Evolutionary conservation across 1,140 invertebrate species (phyloP).

Genomic region (Pachypeltis micranthus): DNA sequence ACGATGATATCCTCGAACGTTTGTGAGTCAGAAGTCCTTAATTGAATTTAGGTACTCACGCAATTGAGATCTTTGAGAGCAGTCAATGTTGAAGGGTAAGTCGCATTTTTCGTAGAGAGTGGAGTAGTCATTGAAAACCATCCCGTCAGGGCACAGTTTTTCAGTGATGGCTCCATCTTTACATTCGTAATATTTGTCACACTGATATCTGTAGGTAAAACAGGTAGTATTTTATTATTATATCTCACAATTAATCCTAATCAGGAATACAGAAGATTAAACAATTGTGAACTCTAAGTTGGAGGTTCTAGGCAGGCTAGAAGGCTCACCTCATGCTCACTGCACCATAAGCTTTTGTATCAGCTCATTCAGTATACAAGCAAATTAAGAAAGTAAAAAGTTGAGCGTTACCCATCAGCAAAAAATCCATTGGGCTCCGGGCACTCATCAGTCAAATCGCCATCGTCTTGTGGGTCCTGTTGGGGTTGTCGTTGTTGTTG

Average conservation of each 20-base stretch:
- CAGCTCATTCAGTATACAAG: too few relatives aligned
- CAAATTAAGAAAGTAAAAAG: too few relatives aligned
- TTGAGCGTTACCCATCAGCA: constrained; percentile 47
- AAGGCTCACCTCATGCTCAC: too few relatives aligned
- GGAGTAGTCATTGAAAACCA: constrained; percentile 80
- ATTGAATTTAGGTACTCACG: constrained; percentile 46
- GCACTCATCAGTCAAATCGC: constrained; percentile 47
- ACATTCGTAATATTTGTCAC: constrained; percentile 84
- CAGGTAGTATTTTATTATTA: too few relatives aligned
- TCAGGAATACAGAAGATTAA: too few relatives aligned
- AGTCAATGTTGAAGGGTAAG: constrained; percentile 74
- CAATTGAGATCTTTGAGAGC: constrained; percentile 55
- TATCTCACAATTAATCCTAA: too few relatives aligned
- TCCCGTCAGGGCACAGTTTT: constrained; percentile 76
- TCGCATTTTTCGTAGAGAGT: constrained; percentile 75
- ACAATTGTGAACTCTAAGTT: too few relatives aligned
- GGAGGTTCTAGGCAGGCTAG: too few relatives aligned
- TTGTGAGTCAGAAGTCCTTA: neutral
- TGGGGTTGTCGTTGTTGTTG: neutral
- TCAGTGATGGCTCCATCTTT: constrained; percentile 51
- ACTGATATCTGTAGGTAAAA: constrained; percentile 51
- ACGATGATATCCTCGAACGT: too few relatives aligned
- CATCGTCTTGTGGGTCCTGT: neutral
- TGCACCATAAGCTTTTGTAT: too few relatives aligned
- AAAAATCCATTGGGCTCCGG: constrained; percentile 75